These are phyloP conservation scores for Dasyornis broadbenti DNA, from an alignment of 2,113 vertebrate species.

Conservation along the genomic window DNA sequence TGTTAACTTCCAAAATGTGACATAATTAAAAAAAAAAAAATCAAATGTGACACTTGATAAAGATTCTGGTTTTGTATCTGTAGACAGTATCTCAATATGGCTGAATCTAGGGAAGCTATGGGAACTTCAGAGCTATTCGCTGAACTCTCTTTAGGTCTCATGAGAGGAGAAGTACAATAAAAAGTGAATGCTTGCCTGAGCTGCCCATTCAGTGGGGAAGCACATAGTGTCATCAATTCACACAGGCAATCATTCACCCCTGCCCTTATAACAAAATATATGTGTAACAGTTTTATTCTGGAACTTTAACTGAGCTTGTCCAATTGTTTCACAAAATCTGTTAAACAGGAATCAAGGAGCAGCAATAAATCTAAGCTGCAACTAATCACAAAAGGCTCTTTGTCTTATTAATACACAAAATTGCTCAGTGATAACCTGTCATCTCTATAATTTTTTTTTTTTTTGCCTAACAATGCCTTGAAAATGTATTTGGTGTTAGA, in stretches of 20 bases:
- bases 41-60: neutral
- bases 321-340: neutral
- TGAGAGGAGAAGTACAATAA: neutral
- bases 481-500: neutral
- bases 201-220: neutral
- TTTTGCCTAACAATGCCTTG: neutral
- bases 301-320: neutral
- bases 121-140: neutral
- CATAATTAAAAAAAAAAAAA: neutral
- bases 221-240: neutral
- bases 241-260: neutral
- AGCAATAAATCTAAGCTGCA: neutral
- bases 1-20: neutral
- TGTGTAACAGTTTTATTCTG: neutral
- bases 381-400: neutral
- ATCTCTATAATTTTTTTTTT: neutral
- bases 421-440: neutral
- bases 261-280: rapidly evolving
- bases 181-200: neutral
- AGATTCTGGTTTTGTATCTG: neutral
- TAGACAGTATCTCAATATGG: neutral
- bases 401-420: neutral
- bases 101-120: neutral
- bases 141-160: neutral
- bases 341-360: neutral